phyloP scores from a whole-genome alignment of 2,888 invertebrate genomes.

The Uloborus plumipes region DNA sequence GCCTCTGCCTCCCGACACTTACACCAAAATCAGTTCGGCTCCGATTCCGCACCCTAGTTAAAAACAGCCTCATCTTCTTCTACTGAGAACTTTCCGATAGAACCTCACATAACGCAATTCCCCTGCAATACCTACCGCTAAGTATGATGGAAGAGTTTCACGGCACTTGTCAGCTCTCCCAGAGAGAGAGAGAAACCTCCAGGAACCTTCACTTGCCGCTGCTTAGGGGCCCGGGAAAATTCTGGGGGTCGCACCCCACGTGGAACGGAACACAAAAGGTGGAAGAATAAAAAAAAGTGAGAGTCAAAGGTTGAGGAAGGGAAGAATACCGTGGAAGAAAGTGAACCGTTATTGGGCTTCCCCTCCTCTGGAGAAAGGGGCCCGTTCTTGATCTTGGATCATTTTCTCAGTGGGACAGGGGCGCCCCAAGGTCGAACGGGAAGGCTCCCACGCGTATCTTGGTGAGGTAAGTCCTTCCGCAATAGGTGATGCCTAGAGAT shows the following conservation, averaged over 20 bases:
- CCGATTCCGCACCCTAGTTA: too few species aligned
- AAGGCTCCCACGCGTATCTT: conserved; percentile 48
- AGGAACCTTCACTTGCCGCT: conserved; percentile 43
- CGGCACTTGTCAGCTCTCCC: background rate
- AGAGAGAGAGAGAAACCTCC: background rate
- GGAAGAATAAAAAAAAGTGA: conserved; percentile 23
- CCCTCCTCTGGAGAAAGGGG: conserved; percentile 22
- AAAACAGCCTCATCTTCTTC: too few species aligned
- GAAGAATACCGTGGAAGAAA: conserved; percentile 33
- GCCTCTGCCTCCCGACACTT: too few species aligned
- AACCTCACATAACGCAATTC: too few species aligned
- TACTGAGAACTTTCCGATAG: too few species aligned
- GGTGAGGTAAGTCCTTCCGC: too few species aligned
- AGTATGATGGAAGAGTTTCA: background rate
- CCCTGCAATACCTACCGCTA: too few species aligned
- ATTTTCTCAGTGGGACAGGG: conserved; percentile 21
- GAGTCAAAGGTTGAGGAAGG: conserved; percentile 51
- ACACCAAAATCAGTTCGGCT: too few species aligned
- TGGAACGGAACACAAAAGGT: background rate
- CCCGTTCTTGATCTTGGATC: conserved; percentile 57
- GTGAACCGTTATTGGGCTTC: conserved; percentile 49
- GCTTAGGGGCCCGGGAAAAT: conserved; percentile 43
- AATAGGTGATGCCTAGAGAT: too few species aligned
- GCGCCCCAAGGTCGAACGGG: conserved; percentile 25
- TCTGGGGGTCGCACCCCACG: conserved; percentile 10